Percentiles rank a stretch among this genome's conserved stretches.
Evolutionary conservation across 2,113 vertebrate species (phyloP).

Genomic region (Tragelaphus imberbis): DNA sequence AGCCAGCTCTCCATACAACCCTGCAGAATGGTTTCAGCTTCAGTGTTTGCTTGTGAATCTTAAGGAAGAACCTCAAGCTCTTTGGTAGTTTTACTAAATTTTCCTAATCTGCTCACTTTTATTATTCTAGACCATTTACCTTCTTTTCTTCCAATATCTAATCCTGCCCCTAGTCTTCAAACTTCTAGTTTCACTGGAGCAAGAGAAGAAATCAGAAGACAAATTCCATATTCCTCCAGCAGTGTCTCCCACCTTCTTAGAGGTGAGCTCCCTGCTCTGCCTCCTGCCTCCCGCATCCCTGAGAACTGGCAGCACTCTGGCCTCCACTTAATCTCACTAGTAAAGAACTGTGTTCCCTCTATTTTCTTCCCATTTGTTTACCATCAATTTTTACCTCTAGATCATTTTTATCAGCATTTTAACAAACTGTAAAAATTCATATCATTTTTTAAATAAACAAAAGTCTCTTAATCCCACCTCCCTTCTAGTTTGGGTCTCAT

Average conservation of each 20-base stretch:
- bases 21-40: neutral
- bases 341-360: neutral
- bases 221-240: neutral
- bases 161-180: neutral
- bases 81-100: neutral
- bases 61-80: neutral
- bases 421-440: neutral
- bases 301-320: neutral
- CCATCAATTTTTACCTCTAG: neutral
- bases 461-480: neutral
- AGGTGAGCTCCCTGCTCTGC: neutral
- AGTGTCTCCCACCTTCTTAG: neutral
- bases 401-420: neutral
- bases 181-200: neutral
- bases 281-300: neutral
- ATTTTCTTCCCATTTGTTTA: neutral
- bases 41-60: neutral
- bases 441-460: neutral
- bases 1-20: neutral
- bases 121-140: neutral
- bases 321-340: neutral
- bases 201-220: neutral
- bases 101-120: neutral
- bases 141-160: neutral
- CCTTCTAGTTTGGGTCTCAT: neutral